phyloP scores from a whole-genome alignment of 2,888 invertebrate genomes.

The Dynastes maya region DNA sequence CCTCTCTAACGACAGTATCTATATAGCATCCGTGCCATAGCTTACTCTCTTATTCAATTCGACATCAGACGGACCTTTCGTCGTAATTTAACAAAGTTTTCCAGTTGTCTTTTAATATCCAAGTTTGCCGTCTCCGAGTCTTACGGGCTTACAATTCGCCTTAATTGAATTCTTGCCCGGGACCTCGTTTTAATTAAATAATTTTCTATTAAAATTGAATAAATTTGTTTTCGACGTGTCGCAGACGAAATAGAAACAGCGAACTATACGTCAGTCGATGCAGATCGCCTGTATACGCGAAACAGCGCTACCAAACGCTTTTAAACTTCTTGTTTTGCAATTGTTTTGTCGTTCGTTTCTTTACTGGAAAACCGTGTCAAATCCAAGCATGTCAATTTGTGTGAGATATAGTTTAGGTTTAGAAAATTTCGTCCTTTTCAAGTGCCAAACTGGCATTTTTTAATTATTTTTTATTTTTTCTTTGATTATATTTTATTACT shows the following conservation, averaged over 20 bases:
- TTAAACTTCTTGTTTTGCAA: no score
- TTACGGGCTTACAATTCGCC: slow-evolving; percentile 7
- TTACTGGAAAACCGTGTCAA: no score
- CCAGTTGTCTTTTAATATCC: slow-evolving; percentile 29
- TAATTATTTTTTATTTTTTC: no score
- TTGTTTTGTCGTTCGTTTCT: no score
- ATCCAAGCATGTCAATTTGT: no score
- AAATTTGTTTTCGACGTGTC: slow-evolving; percentile 32
- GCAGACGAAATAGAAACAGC: neutral
- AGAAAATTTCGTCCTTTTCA: no score
- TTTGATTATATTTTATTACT: no score
- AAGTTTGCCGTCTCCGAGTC: neutral
- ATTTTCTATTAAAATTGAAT: slow-evolving; percentile 30
- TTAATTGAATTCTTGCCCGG: slow-evolving; percentile 31
- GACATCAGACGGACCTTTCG: neutral
- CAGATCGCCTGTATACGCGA: neutral
- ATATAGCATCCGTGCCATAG: neutral
- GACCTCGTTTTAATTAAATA: slow-evolving; percentile 28
- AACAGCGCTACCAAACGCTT: no score
- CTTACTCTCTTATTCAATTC: neutral
- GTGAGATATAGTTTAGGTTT: no score
- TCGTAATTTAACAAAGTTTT: slow-evolving; percentile 28
- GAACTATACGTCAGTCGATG: neutral
- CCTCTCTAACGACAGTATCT: no score
- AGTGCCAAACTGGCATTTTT: no score